Conservation (phyloP, 2,113 vertebrate species). For the Aphelocoma coerulescens region DNA sequence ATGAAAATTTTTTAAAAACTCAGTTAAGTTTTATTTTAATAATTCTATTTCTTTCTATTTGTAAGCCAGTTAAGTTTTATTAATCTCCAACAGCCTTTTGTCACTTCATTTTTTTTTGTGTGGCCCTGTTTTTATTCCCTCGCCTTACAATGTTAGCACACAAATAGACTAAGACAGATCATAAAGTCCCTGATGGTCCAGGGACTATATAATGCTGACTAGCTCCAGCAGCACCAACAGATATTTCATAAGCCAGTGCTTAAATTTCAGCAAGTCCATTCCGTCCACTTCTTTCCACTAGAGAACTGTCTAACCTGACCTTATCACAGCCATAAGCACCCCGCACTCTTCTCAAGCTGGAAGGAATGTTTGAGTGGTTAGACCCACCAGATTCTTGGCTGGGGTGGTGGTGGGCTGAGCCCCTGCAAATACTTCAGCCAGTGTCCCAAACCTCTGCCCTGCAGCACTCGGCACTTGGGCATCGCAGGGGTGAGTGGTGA, state of each 20-base stretch:
- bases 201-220: conserved; percentile 64
- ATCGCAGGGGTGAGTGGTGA: fast-evolving
- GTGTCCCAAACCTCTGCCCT: fast-evolving
- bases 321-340: not conserved
- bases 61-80: conserved; percentile 21
- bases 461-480: not conserved
- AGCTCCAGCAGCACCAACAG: conserved; percentile 52
- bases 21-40: conserved; percentile 32
- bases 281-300: not conserved
- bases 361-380: not conserved
- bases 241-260: conserved; percentile 56
- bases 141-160: conserved; percentile 64
- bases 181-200: conserved; percentile 65
- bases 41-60: conserved; percentile 19
- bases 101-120: not conserved
- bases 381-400: not conserved
- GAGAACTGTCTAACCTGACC: not conserved
- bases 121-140: conserved; percentile 9
- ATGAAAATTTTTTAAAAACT: conserved; percentile 35
- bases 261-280: conserved; percentile 31
- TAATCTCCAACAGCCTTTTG: conserved; percentile 12
- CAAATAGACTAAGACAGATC: conserved; percentile 72
- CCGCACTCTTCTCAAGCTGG: not conserved
- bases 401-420: not conserved
- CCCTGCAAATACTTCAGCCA: not conserved